A percentile compares a stretch with the other conserved stretches of the same genome.
Conservation (phyloP, 2,888 invertebrate genomes). For the Idaea aversata region DNA sequence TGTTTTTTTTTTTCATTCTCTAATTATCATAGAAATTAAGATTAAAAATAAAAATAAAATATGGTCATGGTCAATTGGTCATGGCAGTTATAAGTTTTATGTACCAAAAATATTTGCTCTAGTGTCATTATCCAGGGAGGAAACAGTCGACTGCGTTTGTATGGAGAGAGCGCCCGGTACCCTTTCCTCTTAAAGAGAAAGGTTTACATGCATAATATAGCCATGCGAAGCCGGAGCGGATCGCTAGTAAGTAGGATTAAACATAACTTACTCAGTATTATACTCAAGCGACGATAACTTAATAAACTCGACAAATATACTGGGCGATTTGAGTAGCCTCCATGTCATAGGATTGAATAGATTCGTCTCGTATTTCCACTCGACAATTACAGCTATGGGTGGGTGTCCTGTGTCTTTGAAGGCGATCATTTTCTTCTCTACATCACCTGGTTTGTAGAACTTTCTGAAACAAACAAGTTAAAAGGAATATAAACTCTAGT, state of each 20-base stretch:
- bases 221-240: no score
- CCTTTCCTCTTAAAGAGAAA: no score
- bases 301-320: constrained; percentile 86
- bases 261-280: constrained; percentile 79
- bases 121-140: no score
- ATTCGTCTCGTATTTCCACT: constrained; percentile 90
- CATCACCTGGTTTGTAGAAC: constrained; percentile 86
- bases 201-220: no score
- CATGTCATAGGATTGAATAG: constrained; percentile 91
- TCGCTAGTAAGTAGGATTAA: not conserved
- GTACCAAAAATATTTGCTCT: no score
- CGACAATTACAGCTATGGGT: constrained; percentile 84
- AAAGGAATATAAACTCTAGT: not conserved
- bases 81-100: no score
- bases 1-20: no score
- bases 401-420: constrained; percentile 83
- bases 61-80: no score
- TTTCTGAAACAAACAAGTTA: constrained; percentile 48
- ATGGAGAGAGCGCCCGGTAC: no score
- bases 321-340: constrained; percentile 87
- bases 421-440: constrained; percentile 84
- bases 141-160: no score
- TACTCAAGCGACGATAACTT: constrained; percentile 87
- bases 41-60: not conserved
- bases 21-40: no score